These are phyloP conservation scores for Xiphophorus birchmanni DNA, from an alignment of 2,797 vertebrate genomes.

Conservation along the genomic window DNA sequence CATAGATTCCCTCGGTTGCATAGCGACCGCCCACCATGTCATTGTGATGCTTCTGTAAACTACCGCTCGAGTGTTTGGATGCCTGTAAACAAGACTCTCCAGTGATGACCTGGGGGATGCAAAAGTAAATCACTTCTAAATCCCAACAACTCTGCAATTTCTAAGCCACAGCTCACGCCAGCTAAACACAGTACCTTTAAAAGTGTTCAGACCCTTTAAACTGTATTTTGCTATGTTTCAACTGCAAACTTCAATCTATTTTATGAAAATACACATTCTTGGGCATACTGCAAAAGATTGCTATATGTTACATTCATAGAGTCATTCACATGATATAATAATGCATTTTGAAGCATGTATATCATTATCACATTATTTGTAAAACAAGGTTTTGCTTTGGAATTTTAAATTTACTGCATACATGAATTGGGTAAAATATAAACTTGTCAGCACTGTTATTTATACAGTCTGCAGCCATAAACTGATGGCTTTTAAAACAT, in stretches of 20 bases:
- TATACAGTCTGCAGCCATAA: slow-evolving; percentile 43
- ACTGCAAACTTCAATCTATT: not conserved
- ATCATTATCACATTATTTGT: not conserved
- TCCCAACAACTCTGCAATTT: slow-evolving; percentile 41
- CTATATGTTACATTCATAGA: not conserved
- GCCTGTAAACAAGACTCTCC: slow-evolving; percentile 58
- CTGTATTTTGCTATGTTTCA: not conserved
- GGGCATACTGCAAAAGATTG: not conserved
- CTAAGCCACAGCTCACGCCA: not conserved
- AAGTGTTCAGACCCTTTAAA: slow-evolving; percentile 5
- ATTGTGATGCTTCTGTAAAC: slow-evolving; percentile 51
- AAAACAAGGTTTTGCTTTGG: slow-evolving; percentile 36
- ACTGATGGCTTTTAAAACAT: slow-evolving; percentile 48
- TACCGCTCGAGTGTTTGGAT: slow-evolving; percentile 45
- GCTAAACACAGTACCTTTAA: not conserved
- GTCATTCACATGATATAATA: not conserved
- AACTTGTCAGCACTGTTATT: slow-evolving; percentile 59
- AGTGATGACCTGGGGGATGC: slow-evolving; percentile 45
- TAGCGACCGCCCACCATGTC: slow-evolving; percentile 68
- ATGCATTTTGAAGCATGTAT: not conserved
- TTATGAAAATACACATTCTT: not conserved
- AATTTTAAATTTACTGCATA: slow-evolving; percentile 30
- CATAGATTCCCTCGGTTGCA: slow-evolving; percentile 55
- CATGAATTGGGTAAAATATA: slow-evolving; percentile 51
- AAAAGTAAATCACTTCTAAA: slow-evolving; percentile 57